Evolutionary conservation across 2,113 vertebrate species (phyloP), one percentile per base, ranked within the genome.

Genomic region (Grus americana): DNA sequence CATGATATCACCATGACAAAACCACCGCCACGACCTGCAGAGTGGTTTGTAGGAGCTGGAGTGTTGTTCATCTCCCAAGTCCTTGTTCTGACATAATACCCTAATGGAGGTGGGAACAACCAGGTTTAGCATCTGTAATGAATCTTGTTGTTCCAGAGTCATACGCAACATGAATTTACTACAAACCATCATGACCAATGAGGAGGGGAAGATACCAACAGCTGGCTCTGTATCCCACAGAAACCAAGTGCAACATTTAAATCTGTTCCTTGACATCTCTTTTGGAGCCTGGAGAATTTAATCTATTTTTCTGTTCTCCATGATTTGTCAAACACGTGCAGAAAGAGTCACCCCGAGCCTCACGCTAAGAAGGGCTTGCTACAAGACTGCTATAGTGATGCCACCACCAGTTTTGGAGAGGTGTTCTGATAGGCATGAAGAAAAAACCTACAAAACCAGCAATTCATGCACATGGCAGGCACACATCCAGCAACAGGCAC

Each of bases 1-100:
- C 14, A 3, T 2, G 13, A 11, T 15, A 72, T 11, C 46, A 38
- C 17, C 34, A 38, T 0, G 1, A 44, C 8, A 34, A 63, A 74
- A 36, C 46, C 7, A 62, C 62, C 0, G 2, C 57, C 15, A 7
- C 1, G n/a, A 58, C 34, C 79, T 1, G 0, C 23, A 38, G 61
- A 50, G 61, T 2, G 29, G 32, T 44, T 27, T 29, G 34, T 4
- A 62, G 57, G 68, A 59, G 63, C 70, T 14, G 6, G 7, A 47
- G 65, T 1, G 1, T 4, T 40, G 18, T 30, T 63, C 32, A 54
- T 36, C 29, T 75, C 38, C 38, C 38, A 21, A 23, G 34, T 32
- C 44, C 40, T 46, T 65, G 27, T 50, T 34, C 62, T 54, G 38
- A 18, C 32, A 2, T 4, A 75, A 29, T 11, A 16, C 12, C 42